These are phyloP conservation scores for Trogon melanurus DNA, from an alignment of 2,113 vertebrate genomes.

Conservation along the genomic window DNA sequence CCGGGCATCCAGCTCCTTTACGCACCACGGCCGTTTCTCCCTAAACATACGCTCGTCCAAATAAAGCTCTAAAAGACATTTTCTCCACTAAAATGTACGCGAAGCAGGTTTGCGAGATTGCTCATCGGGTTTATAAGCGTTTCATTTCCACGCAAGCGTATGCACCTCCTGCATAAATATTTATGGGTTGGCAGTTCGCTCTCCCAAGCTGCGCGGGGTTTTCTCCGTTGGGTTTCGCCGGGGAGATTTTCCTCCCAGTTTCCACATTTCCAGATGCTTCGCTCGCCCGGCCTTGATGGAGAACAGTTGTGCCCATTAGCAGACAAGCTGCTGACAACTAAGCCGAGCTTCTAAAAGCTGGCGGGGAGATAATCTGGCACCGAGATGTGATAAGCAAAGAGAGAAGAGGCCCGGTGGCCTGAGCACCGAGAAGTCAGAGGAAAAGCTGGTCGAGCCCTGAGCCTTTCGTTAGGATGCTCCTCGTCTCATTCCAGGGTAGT, in stretches of 20 bases:
- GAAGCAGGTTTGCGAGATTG: background rate
- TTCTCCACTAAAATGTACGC: background rate
- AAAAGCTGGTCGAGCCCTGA: background rate
- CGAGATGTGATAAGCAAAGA: background rate
- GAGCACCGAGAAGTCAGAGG: background rate
- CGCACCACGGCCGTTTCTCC: background rate
- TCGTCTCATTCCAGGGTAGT: background rate
- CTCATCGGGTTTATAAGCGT: background rate
- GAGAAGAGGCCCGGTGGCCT: background rate
- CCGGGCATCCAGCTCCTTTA: background rate
- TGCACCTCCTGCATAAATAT: constrained; percentile 16
- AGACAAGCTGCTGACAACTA: constrained; percentile 64
- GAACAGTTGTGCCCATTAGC: constrained; percentile 52
- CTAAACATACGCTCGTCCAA: background rate
- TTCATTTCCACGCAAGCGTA: constrained; percentile 7
- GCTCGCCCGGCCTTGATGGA: background rate
- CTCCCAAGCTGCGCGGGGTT: background rate
- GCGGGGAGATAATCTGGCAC: constrained; percentile 39
- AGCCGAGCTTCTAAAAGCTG: constrained; percentile 27
- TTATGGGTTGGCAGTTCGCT: constrained; percentile 2
- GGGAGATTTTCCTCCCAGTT: background rate
- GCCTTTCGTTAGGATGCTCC: background rate
- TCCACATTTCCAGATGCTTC: constrained; percentile 44
- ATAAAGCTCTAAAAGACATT: background rate
- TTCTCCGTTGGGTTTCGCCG: background rate